Conservation (phyloP, 2,888 invertebrate genomes). For the Eilema griseolum region DNA sequence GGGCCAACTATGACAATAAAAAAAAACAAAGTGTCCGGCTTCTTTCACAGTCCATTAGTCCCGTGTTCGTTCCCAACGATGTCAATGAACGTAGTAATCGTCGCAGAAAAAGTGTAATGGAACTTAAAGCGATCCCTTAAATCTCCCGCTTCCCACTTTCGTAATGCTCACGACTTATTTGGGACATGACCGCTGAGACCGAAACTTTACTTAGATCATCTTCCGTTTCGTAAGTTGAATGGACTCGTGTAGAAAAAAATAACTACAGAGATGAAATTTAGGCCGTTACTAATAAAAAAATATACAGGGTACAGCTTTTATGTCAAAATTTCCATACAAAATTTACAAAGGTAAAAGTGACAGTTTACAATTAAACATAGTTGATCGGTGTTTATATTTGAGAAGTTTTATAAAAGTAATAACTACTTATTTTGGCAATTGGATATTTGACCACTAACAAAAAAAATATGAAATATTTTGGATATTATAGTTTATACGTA, state of each 20-base stretch:
- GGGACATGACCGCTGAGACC: slow-evolving; percentile 23
- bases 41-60: slow-evolving; percentile 49
- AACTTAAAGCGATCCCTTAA: slow-evolving; percentile 30
- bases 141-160: slow-evolving; percentile 15
- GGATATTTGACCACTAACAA: too few species aligned
- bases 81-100: slow-evolving; percentile 40
- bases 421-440: too few species aligned
- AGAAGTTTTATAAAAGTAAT: too few species aligned
- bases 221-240: neutral
- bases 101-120: slow-evolving; percentile 44
- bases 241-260: neutral
- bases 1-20: slow-evolving; percentile 34
- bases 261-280: neutral
- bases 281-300: too few species aligned
- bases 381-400: too few species aligned
- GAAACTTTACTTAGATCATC: slow-evolving; percentile 5
- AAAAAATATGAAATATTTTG: too few species aligned
- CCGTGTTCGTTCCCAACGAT: slow-evolving; percentile 34
- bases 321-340: too few species aligned
- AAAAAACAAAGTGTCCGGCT: slow-evolving; percentile 47
- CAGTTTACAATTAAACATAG: too few species aligned
- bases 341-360: too few species aligned
- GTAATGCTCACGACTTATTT: slow-evolving; percentile 20
- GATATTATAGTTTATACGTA: too few species aligned
- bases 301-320: too few species aligned